Evolutionary conservation across 2,797 vertebrate species (phyloP).

Genomic region (Ambastaia sidthimunki): DNA sequence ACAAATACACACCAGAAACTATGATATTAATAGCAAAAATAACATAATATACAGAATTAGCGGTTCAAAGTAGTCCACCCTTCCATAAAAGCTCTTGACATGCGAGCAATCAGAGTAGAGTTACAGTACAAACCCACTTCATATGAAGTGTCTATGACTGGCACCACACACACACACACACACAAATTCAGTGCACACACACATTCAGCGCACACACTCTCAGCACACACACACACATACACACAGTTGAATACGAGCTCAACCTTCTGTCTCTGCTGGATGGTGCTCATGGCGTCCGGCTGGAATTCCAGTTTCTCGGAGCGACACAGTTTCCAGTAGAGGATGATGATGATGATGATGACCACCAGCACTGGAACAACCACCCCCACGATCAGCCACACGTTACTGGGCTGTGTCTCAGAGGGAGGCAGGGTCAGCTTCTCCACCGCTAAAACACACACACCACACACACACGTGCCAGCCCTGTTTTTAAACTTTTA

Average conservation of each 20-base stretch:
- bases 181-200: conserved; percentile 15
- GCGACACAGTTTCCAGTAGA: conserved; percentile 97
- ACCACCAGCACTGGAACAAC: conserved; percentile 91
- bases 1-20: conserved; percentile 21
- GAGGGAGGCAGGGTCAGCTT: conserved; percentile 79
- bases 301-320: conserved; percentile 98
- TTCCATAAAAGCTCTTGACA: conserved; percentile 18
- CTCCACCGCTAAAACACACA: conserved; percentile 83
- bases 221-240: not conserved
- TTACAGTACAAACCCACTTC: conserved; percentile 33
- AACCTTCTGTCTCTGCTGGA: conserved; percentile 98
- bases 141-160: conserved; percentile 71
- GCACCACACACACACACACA: conserved; percentile 16
- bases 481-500: too few species aligned
- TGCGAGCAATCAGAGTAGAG: conserved; percentile 3
- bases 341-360: conserved; percentile 89
- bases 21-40: not conserved
- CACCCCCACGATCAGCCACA: conserved; percentile 94
- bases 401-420: conserved; percentile 87
- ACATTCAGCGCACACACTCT: not conserved
- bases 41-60: too few species aligned
- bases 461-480: not conserved
- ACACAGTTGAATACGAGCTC: conserved; percentile 54
- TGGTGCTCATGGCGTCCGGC: conserved; percentile 91
- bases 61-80: not conserved